phyloP scores from a whole-genome alignment of 2,888 invertebrate genomes.

The Nephrotoma appendiculata region DNA sequence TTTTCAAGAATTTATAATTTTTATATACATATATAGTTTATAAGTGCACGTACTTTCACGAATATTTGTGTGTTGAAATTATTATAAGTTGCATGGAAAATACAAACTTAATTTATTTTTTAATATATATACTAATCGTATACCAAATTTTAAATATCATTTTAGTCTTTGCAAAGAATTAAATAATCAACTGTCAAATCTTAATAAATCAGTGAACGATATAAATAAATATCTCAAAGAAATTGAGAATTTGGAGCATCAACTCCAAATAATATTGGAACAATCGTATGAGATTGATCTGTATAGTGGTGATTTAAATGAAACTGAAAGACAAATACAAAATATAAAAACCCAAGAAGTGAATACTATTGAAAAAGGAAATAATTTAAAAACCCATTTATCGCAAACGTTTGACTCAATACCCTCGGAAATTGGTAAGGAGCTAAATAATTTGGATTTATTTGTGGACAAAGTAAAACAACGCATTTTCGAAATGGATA shows the following conservation, averaged over 20 bases:
- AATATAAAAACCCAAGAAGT: constrained; percentile 41
- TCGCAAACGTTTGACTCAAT: constrained; percentile 17
- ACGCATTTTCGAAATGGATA: constrained; percentile 75
- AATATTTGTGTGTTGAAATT: not conserved
- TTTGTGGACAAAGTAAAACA: constrained; percentile 62
- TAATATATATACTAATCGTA: not conserved
- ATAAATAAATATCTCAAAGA: constrained; percentile 58
- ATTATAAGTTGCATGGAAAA: not conserved
- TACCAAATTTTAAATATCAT: not conserved
- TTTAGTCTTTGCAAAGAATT: not conserved
- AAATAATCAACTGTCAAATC: constrained; percentile 31
- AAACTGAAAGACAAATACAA: constrained; percentile 43
- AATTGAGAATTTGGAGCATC: constrained; percentile 52
- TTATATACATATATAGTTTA: not conserved
- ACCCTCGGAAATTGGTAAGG: constrained; percentile 65
- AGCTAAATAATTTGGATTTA: constrained; percentile 69
- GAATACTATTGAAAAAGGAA: constrained; percentile 41
- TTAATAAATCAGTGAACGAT: constrained; percentile 58
- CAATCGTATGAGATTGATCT: constrained; percentile 60
- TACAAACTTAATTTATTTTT: not conserved
- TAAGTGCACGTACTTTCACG: not conserved
- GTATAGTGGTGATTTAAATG: constrained; percentile 56
- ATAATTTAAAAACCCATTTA: constrained; percentile 24
- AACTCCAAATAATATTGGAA: constrained; percentile 48
- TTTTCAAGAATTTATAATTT: not conserved